phyloP scores from a whole-genome alignment of 2,888 invertebrate genomes.

The Notodonta dromedarius region DNA sequence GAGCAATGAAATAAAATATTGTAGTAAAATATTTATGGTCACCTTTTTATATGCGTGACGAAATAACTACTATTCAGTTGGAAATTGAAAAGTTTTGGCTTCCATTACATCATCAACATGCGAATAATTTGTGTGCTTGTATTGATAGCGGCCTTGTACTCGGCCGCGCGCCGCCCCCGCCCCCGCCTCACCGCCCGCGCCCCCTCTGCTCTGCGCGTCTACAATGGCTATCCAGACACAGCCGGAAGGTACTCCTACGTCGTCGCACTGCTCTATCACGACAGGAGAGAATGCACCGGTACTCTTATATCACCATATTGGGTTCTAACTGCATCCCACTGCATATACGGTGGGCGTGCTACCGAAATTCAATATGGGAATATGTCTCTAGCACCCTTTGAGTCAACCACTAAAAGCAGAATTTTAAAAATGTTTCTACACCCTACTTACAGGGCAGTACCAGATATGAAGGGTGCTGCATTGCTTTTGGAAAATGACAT shows the following conservation, averaged over 20 bases:
- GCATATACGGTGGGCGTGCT: background rate
- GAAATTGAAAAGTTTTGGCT: background rate
- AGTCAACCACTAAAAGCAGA: background rate
- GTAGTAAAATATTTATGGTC: background rate
- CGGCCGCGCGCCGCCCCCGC: too few relatives aligned
- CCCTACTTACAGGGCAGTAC: slow-evolving; percentile 4
- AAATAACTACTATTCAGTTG: background rate
- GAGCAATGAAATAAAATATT: background rate
- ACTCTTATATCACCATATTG: slow-evolving; percentile 18
- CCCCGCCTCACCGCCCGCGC: background rate
- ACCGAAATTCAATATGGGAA: too few relatives aligned
- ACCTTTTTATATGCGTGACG: background rate
- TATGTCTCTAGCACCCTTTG: too few relatives aligned
- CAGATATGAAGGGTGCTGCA: background rate
- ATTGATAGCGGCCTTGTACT: too few relatives aligned
- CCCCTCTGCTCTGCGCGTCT: background rate
- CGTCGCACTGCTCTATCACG: slow-evolving; percentile 1
- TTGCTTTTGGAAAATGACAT: too few relatives aligned
- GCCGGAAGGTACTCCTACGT: too few relatives aligned
- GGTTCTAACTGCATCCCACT: slow-evolving; percentile 22
- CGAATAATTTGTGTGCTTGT: background rate
- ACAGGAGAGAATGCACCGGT: slow-evolving; percentile 13
- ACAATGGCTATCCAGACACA: background rate
- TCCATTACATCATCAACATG: background rate
- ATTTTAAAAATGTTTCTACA: background rate